Evolutionary conservation across 2,113 vertebrate genomes (phyloP).

Genomic region (Anguilla japonica): DNA sequence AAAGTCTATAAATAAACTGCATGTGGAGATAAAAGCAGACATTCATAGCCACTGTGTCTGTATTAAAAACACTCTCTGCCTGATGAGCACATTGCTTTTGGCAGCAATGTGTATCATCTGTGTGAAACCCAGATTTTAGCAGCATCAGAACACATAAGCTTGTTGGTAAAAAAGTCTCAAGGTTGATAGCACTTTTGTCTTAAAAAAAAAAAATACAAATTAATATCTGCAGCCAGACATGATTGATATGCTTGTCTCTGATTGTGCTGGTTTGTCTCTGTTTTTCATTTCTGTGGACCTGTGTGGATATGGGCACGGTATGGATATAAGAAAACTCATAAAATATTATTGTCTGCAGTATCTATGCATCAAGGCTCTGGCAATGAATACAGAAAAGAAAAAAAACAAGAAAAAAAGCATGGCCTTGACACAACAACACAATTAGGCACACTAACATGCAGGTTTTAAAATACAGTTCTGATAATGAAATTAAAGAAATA

Average conservation of each 20-base stretch:
- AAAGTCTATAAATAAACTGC: not conserved
- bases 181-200: not conserved
- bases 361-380: not conserved
- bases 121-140: not conserved
- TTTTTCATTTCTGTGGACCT: not conserved
- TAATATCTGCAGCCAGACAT: not conserved
- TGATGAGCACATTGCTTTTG: not conserved
- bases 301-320: not conserved
- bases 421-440: not conserved
- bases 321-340: not conserved
- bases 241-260: not conserved
- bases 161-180: not conserved
- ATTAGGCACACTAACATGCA: not conserved
- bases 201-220: not conserved
- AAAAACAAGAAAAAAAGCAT: not conserved
- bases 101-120: not conserved
- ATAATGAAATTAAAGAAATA: not conserved
- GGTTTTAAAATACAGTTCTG: not conserved
- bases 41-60: too few species aligned
- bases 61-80: not conserved
- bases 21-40: not conserved
- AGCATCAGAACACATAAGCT: not conserved
- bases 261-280: not conserved
- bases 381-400: not conserved
- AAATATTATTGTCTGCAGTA: not conserved